phyloP scores from a whole-genome alignment of 2,797 vertebrate species.

The Diglossa cyanea region DNA sequence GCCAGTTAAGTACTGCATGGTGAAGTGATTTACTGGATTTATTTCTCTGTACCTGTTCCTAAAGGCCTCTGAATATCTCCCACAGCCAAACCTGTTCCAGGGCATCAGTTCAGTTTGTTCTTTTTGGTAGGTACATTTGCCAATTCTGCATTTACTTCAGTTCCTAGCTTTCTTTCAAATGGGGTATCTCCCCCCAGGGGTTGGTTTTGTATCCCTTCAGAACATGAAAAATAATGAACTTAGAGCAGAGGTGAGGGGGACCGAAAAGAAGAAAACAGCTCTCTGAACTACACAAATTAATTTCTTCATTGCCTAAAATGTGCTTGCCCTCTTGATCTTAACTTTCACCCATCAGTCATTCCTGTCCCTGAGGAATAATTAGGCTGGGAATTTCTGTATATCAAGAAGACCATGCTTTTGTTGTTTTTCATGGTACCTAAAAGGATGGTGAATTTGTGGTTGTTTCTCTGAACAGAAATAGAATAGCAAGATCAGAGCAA shows the following conservation, averaged over 20 bases:
- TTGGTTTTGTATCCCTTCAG: background rate
- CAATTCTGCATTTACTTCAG: background rate
- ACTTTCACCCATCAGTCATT: conserved; percentile 17
- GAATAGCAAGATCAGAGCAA: background rate
- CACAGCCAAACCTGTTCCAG: background rate
- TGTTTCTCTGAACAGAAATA: background rate
- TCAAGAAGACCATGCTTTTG: background rate
- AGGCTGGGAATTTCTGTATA: background rate
- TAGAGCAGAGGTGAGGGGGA: background rate
- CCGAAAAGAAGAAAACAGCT: background rate
- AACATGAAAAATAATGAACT: background rate
- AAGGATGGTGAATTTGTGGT: background rate
- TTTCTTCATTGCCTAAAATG: conserved; percentile 21
- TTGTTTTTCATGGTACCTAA: background rate
- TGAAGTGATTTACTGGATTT: background rate
- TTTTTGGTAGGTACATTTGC: background rate
- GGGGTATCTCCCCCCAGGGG: background rate
- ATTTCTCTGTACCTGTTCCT: background rate
- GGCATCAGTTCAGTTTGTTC: background rate
- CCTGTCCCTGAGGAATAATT: background rate
- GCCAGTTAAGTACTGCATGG: background rate
- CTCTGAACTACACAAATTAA: background rate
- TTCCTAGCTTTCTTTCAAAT: background rate
- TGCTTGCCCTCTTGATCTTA: conserved; percentile 9
- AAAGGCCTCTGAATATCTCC: background rate